These are phyloP conservation scores for Tachypleus tridentatus DNA, from an alignment of 1,140 invertebrate species.

Conservation along the genomic window DNA sequence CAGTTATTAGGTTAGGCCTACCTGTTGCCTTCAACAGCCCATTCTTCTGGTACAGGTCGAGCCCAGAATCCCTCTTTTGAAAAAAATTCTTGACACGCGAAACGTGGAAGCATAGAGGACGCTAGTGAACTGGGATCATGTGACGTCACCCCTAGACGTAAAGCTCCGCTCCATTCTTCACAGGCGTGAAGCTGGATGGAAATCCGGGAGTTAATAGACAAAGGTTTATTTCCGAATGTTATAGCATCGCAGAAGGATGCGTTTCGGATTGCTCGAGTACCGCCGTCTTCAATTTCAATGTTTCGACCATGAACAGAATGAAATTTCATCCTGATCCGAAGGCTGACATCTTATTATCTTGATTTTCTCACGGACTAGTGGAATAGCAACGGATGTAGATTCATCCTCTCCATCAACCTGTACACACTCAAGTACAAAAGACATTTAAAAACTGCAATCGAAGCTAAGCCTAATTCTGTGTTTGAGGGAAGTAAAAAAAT, in stretches of 20 bases:
- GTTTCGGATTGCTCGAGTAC: constrained; percentile 24
- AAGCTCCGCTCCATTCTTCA: constrained; percentile 32
- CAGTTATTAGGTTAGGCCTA: neutral
- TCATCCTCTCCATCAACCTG: too few species aligned
- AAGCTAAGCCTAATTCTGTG: too few species aligned
- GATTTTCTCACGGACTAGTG: too few species aligned
- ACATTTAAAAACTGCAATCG: too few species aligned
- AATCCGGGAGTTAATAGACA: constrained; percentile 29
- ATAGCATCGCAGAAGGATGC: constrained; percentile 34
- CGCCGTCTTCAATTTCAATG: constrained; percentile 21
- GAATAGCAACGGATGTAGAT: too few species aligned
- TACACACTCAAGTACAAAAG: too few species aligned
- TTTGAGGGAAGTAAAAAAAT: too few species aligned
- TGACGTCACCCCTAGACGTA: constrained; percentile 34
- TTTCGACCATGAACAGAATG: constrained; percentile 25
- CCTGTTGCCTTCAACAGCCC: constrained; percentile 21
- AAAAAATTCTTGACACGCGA: constrained; percentile 31
- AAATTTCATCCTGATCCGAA: constrained; percentile 20
- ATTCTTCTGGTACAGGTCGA: constrained; percentile 28
- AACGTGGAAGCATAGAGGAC: constrained; percentile 28
- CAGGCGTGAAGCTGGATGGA: constrained; percentile 28
- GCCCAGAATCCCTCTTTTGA: constrained; percentile 34
- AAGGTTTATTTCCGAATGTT: constrained; percentile 32
- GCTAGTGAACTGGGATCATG: constrained; percentile 28
- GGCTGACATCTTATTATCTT: too few species aligned